Conservation (phyloP, 2,888 invertebrate species). For the Lasioglossum zephyrum region DNA sequence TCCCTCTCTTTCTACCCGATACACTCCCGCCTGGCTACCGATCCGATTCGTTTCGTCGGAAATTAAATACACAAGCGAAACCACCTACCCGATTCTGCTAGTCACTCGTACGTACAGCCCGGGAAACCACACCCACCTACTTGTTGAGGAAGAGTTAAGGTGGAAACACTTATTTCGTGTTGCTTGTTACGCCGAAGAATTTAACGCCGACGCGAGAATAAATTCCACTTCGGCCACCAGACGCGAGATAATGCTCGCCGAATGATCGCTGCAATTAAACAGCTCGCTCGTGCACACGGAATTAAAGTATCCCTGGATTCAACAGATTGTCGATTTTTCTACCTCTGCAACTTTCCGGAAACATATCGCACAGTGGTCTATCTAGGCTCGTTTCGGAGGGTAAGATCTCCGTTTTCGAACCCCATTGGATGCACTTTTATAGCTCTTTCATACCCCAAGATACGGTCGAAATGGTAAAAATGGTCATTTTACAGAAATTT, state of each 20-base stretch:
- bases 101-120: slow-evolving; percentile 29
- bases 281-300: background rate
- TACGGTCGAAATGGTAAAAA: background rate
- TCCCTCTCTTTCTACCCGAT: slow-evolving; percentile 11
- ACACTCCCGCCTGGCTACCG: slow-evolving; percentile 34
- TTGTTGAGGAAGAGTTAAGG: slow-evolving; percentile 76
- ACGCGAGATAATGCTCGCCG: background rate
- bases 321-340: background rate
- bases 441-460: background rate
- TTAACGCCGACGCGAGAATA: background rate
- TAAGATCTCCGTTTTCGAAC: background rate
- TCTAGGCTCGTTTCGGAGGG: background rate
- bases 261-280: background rate
- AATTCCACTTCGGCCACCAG: background rate
- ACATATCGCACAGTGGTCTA: rapidly evolving
- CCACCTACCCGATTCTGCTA: slow-evolving; percentile 24
- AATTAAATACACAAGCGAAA: slow-evolving; percentile 80
- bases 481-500: background rate
- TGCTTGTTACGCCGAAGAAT: slow-evolving; percentile 1
- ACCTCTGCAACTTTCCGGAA: background rate
- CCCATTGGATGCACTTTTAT: too few species aligned
- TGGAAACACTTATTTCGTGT: slow-evolving; percentile 55
- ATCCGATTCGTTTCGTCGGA: slow-evolving; percentile 80
- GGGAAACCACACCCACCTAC: slow-evolving; percentile 77
- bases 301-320: background rate